Base-by-base conservation (phyloP, 2,113 vertebrate genomes). In the Brienomyrus brachyistius region DNA sequence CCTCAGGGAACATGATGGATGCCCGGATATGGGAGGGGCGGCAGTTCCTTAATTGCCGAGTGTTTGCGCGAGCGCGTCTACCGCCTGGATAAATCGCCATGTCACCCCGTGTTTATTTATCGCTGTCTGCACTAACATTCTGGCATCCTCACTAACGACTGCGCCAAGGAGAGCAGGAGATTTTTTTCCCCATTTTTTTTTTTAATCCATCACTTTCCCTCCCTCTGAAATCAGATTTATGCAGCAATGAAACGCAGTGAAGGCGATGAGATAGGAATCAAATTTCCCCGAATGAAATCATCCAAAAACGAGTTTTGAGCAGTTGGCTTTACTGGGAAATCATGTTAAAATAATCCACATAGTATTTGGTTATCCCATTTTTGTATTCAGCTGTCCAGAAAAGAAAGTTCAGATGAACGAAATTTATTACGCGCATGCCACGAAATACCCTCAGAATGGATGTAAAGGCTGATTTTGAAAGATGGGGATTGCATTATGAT, bases 221-320 rank as follows among this genome's bases (percentile, higher is more conserved):
- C 91, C 80, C 70, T 43, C 87, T 62, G 74, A 92, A 92, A 93
- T 92, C 90, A 83, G 87, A 92, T 93, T 92, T 89, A 74, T 51
- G 84, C 35, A 66, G 88, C 83, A 88, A 48, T 47, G 86, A 89
- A 89, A 91, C 89, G 87, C 62, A 86, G 83, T 88, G 59, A 91
- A 92, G 92, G 91, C 91, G 59, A 89, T 88, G 92, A 92, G 91
- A 91, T 93, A 87, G 89, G 92, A 94, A 94, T 94, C 90, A 91
- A 93, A 94, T 94, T 94, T 94, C 86, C 90, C 88, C 43, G 90
- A 94, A 95, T 94, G 91, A 94, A 94, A 94, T 94, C 93, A 94
- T 94, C 93, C 93, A 93, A 91, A 92, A 94, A 94, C 92, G 93
- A 94, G 92, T 92, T 90, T 92, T 91, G 91, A 89, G 82, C 90